phyloP scores from a whole-genome alignment of 1,140 invertebrate species.

The Phthorimaea operculella region DNA sequence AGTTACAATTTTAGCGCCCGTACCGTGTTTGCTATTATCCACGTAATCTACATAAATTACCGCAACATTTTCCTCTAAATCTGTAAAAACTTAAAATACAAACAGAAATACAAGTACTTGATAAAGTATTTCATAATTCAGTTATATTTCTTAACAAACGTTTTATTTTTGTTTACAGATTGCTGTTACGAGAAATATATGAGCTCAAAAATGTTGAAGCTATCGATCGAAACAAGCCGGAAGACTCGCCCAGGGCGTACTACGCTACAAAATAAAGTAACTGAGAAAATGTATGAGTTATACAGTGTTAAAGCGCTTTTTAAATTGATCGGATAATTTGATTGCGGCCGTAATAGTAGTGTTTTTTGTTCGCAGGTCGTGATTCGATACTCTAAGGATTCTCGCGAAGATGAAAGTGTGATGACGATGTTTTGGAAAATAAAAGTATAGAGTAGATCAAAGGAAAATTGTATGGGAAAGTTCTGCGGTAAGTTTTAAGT shows the following conservation, averaged over 20 bases:
- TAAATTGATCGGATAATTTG: slow-evolving; percentile 41
- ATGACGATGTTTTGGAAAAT: slow-evolving; percentile 1
- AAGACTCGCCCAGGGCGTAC: not conserved
- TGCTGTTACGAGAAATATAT: not conserved
- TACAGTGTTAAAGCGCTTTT: slow-evolving; percentile 34
- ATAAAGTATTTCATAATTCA: no score
- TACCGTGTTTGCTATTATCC: no score
- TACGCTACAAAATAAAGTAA: not conserved
- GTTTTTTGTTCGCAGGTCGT: slow-evolving; percentile 1
- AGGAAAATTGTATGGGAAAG: not conserved
- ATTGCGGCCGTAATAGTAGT: slow-evolving; percentile 13
- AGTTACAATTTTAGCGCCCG: no score
- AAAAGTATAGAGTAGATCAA: not conserved
- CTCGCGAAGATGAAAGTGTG: not conserved
- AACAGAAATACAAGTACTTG: no score
- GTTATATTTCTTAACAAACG: not conserved
- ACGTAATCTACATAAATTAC: no score
- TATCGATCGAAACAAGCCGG: not conserved
- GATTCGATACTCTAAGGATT: not conserved
- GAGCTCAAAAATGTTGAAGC: not conserved
- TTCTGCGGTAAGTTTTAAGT: not conserved
- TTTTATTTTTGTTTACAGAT: not conserved
- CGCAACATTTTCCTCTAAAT: no score
- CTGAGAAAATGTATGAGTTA: slow-evolving; percentile 36
- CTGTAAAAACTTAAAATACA: no score